A percentile compares a stretch with the other conserved stretches of the same genome.
These are phyloP conservation scores for Streptopelia turtur DNA, from an alignment of 2,797 vertebrate species.

Conservation along the genomic window DNA sequence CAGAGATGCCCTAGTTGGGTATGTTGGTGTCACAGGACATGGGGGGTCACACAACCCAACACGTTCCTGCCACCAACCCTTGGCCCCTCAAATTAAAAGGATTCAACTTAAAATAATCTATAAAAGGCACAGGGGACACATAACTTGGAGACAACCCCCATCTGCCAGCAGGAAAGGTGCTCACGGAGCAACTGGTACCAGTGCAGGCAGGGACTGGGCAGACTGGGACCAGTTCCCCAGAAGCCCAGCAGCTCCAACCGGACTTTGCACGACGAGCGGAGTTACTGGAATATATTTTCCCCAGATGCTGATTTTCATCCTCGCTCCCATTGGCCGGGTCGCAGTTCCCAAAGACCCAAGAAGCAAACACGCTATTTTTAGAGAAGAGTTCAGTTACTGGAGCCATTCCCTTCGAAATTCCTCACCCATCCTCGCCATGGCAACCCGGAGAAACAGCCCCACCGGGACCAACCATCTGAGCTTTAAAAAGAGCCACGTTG, in stretches of 20 bases:
- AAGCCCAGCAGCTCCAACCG: neutral
- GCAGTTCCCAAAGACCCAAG: conserved; percentile 73
- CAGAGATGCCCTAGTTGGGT: neutral
- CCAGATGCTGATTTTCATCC: conserved; percentile 51
- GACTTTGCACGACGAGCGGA: neutral
- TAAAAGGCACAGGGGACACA: neutral
- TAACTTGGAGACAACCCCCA: neutral
- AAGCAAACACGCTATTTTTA: conserved; percentile 80
- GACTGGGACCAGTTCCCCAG: neutral
- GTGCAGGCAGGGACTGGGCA: neutral
- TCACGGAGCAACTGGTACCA: neutral
- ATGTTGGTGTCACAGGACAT: rapidly evolving
- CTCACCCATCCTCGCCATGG: conserved; percentile 76
- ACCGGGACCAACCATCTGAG: conserved; percentile 26
- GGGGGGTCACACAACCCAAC: neutral
- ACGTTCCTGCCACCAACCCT: neutral
- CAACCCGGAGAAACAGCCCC: conserved; percentile 66
- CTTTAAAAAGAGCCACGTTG: neutral
- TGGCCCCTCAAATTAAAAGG: neutral
- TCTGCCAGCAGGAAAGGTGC: neutral
- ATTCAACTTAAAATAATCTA: neutral
- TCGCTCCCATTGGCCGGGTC: conserved; percentile 23
- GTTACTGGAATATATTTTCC: conserved; percentile 60
- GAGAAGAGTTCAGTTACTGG: conserved; percentile 76
- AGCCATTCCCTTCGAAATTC: conserved; percentile 81